Conservation (phyloP, 2,888 invertebrate genomes). For the Catocala nupta region DNA sequence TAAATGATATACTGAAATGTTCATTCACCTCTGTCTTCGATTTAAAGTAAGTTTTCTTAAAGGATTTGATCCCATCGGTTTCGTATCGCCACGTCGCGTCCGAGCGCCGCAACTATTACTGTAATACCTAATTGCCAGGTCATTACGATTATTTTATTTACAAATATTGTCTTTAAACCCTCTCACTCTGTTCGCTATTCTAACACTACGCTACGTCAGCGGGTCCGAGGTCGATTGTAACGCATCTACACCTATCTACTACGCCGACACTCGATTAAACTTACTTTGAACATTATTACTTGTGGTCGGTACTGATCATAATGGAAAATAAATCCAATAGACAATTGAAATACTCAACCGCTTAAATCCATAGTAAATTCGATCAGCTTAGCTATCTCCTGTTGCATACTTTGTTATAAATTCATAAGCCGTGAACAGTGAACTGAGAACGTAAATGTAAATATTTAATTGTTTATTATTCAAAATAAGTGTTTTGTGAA, state of each 20-base stretch:
- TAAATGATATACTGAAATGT: constrained; percentile 80
- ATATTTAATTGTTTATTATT: constrained; percentile 52
- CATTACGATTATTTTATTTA: constrained; percentile 86
- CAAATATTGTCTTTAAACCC: constrained; percentile 88
- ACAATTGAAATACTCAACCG: constrained; percentile 80
- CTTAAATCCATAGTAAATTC: constrained; percentile 87
- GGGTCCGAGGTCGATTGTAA: constrained; percentile 79
- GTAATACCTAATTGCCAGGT: constrained; percentile 83
- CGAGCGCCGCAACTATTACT: constrained; percentile 68
- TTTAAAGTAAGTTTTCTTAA: constrained; percentile 86
- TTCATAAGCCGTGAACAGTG: constrained; percentile 65
- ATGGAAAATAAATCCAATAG: constrained; percentile 75
- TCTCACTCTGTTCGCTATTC: constrained; percentile 87
- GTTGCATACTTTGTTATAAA: constrained; percentile 68
- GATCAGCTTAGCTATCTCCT: constrained; percentile 83
- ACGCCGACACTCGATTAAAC: constrained; percentile 73
- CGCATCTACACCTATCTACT: constrained; percentile 78
- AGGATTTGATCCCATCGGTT: constrained; percentile 88
- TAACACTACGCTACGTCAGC: constrained; percentile 85
- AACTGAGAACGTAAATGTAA: constrained; percentile 54
- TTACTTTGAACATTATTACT: constrained; percentile 77
- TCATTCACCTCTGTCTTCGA: constrained; percentile 74
- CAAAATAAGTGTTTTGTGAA: constrained; percentile 55
- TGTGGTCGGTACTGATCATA: constrained; percentile 77
- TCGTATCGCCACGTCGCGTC: constrained; percentile 76